These are phyloP conservation scores for Heliconius hewitsoni DNA, from an alignment of 1,140 invertebrate species.

Conservation along the genomic window DNA sequence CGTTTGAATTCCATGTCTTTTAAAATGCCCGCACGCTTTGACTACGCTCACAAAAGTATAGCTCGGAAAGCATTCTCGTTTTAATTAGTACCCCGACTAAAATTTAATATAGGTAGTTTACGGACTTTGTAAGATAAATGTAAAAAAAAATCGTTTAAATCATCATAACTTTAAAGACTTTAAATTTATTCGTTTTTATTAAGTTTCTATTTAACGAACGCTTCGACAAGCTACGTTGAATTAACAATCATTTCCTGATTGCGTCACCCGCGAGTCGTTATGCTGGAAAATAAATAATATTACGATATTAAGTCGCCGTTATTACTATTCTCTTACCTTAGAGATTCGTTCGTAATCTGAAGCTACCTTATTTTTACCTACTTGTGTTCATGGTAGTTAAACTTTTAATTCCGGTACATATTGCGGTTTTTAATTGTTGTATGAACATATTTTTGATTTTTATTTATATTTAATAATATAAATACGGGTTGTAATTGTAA, in stretches of 20 bases:
- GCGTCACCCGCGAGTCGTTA: conserved; percentile 4
- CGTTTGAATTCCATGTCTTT: conserved; percentile 18
- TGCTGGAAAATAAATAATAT: conserved; percentile 34
- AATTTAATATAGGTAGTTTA: conserved; percentile 11
- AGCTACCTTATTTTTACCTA: conserved; percentile 1
- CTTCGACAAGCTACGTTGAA: not conserved
- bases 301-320: conserved; percentile 41
- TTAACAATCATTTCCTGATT: conserved; percentile 20
- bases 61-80: conserved; percentile 16
- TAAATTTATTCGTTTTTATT: conserved; percentile 15
- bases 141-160: conserved; percentile 13
- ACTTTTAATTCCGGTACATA: too few relatives aligned
- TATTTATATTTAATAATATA: too few relatives aligned
- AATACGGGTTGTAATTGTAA: too few relatives aligned
- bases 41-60: conserved; percentile 19
- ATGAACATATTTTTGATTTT: too few relatives aligned
- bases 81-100: conserved; percentile 13
- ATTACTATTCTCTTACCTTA: conserved; percentile 38
- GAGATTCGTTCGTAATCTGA: conserved; percentile 28
- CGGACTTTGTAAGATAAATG: not conserved
- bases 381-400: conserved; percentile 26
- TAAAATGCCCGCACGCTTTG: conserved; percentile 18
- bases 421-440: too few relatives aligned
- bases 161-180: not conserved
- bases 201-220: conserved; percentile 12